phyloP scores from a whole-genome alignment of 2,797 vertebrate genomes.

The Sebastiscus albofasciatus region DNA sequence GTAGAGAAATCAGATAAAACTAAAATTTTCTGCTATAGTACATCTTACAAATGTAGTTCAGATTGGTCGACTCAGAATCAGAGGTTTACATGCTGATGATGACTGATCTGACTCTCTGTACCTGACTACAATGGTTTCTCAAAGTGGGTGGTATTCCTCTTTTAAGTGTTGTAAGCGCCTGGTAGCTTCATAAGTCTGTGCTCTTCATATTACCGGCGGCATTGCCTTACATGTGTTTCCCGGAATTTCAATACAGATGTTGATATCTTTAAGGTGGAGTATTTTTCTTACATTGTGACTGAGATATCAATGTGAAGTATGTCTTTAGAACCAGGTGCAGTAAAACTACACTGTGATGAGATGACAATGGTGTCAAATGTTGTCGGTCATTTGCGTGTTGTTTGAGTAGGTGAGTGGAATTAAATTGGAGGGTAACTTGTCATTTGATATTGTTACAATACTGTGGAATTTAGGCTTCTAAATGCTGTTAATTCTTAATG shows the following conservation, averaged over 20 bases:
- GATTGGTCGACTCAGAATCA: neutral
- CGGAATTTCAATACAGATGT: constrained; percentile 6
- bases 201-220: neutral
- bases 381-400: neutral
- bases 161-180: constrained; percentile 9
- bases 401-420: constrained; percentile 4
- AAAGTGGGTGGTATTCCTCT: constrained; percentile 30
- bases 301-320: neutral
- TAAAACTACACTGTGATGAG: constrained; percentile 48
- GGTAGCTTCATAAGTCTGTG: constrained; percentile 11
- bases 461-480: constrained; percentile 15
- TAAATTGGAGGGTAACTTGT: neutral
- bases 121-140: neutral
- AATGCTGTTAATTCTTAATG: constrained; percentile 20
- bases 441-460: neutral
- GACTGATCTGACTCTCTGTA: neutral
- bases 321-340: constrained; percentile 8
- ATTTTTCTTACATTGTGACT: constrained; percentile 19
- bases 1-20: neutral
- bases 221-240: constrained; percentile 35
- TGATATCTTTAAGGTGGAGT: constrained; percentile 9
- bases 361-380: neutral
- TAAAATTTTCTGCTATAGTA: neutral
- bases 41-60: neutral
- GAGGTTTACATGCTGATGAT: neutral